Percentiles rank a stretch among this genome's conserved stretches.
Evolutionary conservation across 30 jellyfish, hydroid and myxozoan genomes (phyloP).

Genomic region (Aurelia sp.): DNA sequence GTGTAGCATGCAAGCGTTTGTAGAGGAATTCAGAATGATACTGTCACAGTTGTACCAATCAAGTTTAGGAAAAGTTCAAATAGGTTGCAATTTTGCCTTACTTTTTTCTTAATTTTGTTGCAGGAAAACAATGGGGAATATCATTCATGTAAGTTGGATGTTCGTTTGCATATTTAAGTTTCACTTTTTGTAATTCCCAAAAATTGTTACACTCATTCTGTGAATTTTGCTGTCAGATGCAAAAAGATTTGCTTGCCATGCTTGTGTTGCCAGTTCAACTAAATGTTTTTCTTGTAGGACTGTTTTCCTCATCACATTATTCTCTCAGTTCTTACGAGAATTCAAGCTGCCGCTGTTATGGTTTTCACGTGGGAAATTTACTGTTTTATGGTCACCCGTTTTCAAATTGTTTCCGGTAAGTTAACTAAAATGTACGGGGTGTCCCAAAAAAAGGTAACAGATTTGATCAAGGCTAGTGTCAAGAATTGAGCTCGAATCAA

Average conservation of each 20-base stretch:
- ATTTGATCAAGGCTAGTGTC: too few species aligned
- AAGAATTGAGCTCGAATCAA: too few species aligned
- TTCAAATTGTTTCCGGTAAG: slow-evolving; percentile 89
- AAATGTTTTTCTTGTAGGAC: slow-evolving; percentile 50
- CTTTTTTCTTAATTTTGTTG: slow-evolving; percentile 3
- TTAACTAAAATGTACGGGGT: too few species aligned
- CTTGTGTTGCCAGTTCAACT: too few species aligned
- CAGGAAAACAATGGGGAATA: slow-evolving; percentile 95
- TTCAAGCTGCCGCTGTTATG: slow-evolving; percentile 75
- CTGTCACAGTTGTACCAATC: not conserved
- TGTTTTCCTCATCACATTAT: slow-evolving; percentile 64
- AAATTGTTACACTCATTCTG: too few species aligned
- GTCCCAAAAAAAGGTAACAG: too few species aligned
- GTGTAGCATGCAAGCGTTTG: too few species aligned
- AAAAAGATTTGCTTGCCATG: too few species aligned
- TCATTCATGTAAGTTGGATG: slow-evolving; percentile 70
- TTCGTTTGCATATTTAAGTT: not conserved
- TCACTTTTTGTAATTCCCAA: too few species aligned
- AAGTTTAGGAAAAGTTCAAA: not conserved
- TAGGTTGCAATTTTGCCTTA: not conserved
- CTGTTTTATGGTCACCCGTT: slow-evolving; percentile 33
- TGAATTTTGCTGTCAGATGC: too few species aligned
- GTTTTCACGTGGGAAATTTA: slow-evolving; percentile 39
- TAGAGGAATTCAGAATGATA: not conserved
- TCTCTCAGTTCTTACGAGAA: slow-evolving; percentile 77